phyloP scores from a whole-genome alignment of 2,113 vertebrate species.

The Amphilophus citrinellus region DNA sequence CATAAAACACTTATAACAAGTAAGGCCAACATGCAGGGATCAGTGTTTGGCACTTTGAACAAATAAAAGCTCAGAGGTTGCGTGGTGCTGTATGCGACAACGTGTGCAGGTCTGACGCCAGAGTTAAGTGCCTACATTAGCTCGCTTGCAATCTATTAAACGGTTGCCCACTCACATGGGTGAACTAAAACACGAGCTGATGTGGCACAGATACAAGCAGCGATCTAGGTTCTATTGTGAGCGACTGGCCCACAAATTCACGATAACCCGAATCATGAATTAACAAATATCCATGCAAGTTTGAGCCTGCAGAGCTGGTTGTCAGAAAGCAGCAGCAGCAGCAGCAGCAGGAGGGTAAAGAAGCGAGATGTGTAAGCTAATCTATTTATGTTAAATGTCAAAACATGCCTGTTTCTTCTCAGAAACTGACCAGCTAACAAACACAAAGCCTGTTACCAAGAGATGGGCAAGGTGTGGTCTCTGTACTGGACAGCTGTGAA shows the following conservation, averaged over 20 bases:
- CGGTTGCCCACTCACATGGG: not conserved
- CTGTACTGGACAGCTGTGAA: not conserved
- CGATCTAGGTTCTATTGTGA: not conserved
- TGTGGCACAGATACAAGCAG: not conserved
- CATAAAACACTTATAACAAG: constrained; percentile 8
- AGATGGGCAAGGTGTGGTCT: constrained; percentile 31
- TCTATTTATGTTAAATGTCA: constrained; percentile 52
- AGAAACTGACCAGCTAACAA: constrained; percentile 11
- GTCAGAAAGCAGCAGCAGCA: not conserved
- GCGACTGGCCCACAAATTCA: not conserved
- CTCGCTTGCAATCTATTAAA: constrained; percentile 13
- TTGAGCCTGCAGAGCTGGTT: not conserved
- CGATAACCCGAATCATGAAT: not conserved
- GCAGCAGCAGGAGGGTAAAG: not conserved
- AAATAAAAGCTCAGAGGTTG: not conserved
- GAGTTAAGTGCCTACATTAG: not conserved
- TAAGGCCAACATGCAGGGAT: not conserved
- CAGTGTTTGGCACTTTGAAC: not conserved
- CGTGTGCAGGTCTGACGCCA: not conserved
- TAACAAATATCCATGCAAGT: not conserved
- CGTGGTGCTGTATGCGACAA: not conserved
- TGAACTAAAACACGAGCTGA: not conserved
- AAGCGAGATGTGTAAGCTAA: not conserved
- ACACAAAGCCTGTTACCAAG: constrained; percentile 44
- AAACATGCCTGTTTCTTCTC: constrained; percentile 57